Evolutionary conservation across 2,888 invertebrate genomes (phyloP), one percentile per base, ranked within the genome.

Genomic region (Molanna angustata): DNA sequence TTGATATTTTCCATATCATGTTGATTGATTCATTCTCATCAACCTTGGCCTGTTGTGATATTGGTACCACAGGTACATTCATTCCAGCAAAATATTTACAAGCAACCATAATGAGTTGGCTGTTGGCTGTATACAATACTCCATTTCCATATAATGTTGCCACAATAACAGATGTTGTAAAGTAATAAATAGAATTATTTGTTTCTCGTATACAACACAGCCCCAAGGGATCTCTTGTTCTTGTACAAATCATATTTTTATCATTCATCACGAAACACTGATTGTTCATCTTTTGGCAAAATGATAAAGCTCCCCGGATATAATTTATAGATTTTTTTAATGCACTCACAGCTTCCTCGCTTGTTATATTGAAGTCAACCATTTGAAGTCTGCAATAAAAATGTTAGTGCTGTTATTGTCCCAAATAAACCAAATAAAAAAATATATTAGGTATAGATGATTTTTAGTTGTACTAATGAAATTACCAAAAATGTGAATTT

Each of bases 81-180:
- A 19, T 21, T 3, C 44, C 37, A 17, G 20, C 17, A 7, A 58
- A 37, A 27, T 42, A 32, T 44, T 58, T 52, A 27, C 52, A 55
- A 6, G 45, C n/a, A 17, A 43, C 41, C 32, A 43, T 9, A 6
- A 39, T 13, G 7, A 49, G 13, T 11, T 32, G 14, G 18, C 21
- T 22, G 13, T 16, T 18, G 19, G 49, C 14, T 33, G 3, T 43
- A 9, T 40, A 56, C 16, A 70, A 62, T 14, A 69, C 60, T 11
- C 64, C 56, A 57, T 70, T 70, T 20, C 70, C 69, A 60, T 62
- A 61, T 16, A 65, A 54, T 20, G 67, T 49, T 4, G 66, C 64
- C 9, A 63, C 61, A n/a, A 65, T 49, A 19, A 67, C 62, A 19
- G 64, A 44, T 33, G 56, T 49, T 19, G 60, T 59, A 16, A 35